A percentile compares a stretch with the other conserved stretches of the same genome.
Evolutionary conservation across 2,888 invertebrate species (phyloP).

Genomic region (Bursaphelenchus okinawaensis): DNA sequence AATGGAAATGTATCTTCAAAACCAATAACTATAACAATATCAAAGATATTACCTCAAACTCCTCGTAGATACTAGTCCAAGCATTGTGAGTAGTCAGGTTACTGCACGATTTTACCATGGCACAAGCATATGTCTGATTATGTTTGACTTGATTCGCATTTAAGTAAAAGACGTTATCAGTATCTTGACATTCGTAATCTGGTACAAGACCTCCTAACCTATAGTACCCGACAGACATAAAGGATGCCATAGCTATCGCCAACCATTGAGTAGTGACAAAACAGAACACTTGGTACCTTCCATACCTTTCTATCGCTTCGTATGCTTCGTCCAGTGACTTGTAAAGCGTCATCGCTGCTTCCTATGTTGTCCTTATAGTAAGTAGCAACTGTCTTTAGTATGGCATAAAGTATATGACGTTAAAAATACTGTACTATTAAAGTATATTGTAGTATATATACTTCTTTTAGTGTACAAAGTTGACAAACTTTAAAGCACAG

Average conservation of each 20-base stretch:
- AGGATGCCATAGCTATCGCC: constrained; percentile 13
- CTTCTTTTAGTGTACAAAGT: no score
- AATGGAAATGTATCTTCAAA: no score
- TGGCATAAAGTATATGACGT: no score
- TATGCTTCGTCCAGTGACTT: constrained; percentile 16
- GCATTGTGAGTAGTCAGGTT: constrained; percentile 20
- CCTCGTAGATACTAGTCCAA: constrained; percentile 25
- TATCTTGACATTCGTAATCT: constrained; percentile 21
- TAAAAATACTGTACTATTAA: no score
- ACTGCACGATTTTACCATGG: constrained; percentile 17
- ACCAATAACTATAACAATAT: no score
- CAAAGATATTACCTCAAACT: constrained; percentile 12
- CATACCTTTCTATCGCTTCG: constrained; percentile 24
- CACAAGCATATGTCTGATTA: constrained; percentile 21
- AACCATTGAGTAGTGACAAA: constrained; percentile 14
- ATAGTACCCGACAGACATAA: constrained; percentile 18
- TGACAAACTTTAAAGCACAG: no score
- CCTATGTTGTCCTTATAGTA: no score
- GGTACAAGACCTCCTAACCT: constrained; percentile 25
- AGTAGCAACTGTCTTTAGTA: no score
- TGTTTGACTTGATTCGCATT: constrained; percentile 10
- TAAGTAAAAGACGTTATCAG: constrained; percentile 16
- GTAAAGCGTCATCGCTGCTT: constrained; percentile 14
- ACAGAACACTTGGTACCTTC: constrained; percentile 24
- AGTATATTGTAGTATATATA: no score